Percentiles rank a stretch among this genome's conserved stretches.
Evolutionary conservation across 2,888 invertebrate genomes (phyloP).

Genomic region (Pelosia muscerda): DNA sequence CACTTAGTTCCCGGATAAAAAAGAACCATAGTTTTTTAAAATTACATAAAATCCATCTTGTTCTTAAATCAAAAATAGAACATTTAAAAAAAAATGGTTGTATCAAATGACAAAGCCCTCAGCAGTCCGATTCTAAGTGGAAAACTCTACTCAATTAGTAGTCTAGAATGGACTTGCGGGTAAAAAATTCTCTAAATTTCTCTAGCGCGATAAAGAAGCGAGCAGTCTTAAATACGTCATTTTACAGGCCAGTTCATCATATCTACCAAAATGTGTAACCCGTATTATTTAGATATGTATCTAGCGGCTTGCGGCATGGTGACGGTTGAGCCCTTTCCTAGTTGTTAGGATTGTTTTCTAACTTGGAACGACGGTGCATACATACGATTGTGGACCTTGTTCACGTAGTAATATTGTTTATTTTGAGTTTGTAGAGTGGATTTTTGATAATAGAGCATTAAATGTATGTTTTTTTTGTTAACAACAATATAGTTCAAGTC

Average conservation of each 20-base stretch:
- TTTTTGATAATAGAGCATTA: slow-evolving; percentile 22
- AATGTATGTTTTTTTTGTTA: slow-evolving; percentile 21
- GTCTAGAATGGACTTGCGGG: too few species aligned
- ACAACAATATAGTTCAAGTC: slow-evolving; percentile 10
- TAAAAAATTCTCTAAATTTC: background rate
- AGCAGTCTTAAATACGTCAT: slow-evolving; percentile 10
- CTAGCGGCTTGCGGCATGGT: slow-evolving; percentile 83
- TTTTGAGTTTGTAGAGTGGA: slow-evolving; percentile 29
- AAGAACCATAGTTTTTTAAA: background rate
- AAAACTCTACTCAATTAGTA: too few species aligned
- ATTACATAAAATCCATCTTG: too few species aligned
- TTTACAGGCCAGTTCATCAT: slow-evolving; percentile 36
- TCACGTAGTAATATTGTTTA: slow-evolving; percentile 39
- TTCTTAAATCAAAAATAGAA: background rate
- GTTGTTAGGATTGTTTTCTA: slow-evolving; percentile 42
- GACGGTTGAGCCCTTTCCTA: slow-evolving; percentile 65
- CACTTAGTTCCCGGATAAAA: too few species aligned
- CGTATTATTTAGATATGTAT: slow-evolving; percentile 59
- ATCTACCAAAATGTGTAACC: slow-evolving; percentile 37
- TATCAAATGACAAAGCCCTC: background rate
- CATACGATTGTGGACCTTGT: slow-evolving; percentile 62
- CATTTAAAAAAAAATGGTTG: background rate
- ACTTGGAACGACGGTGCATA: slow-evolving; percentile 59
- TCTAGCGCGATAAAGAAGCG: background rate
- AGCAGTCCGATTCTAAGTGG: background rate